Conservation (phyloP, 2,113 vertebrate genomes). For the Okapia johnstoni region DNA sequence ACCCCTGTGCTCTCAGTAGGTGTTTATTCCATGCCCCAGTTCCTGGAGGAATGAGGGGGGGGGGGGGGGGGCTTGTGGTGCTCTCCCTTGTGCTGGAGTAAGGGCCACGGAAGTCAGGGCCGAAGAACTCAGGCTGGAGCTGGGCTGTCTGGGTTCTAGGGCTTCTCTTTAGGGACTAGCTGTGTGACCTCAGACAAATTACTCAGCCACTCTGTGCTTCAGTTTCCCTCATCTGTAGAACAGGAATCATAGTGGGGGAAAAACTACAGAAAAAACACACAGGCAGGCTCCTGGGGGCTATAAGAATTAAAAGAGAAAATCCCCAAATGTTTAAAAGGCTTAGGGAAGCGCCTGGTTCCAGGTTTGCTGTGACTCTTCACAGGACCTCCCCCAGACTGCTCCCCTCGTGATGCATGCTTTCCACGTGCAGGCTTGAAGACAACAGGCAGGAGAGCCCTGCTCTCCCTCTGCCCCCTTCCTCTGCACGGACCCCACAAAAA, state of each 20-base stretch:
- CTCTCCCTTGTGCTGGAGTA: too few relatives aligned
- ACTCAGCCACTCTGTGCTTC: neutral
- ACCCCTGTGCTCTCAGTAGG: neutral
- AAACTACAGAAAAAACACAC: neutral
- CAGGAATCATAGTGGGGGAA: neutral
- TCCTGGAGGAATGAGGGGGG: neutral
- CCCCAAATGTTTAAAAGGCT: neutral
- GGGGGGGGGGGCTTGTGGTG: too few relatives aligned
- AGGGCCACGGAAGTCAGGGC: neutral
- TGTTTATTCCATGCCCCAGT: neutral
- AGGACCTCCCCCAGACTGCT: neutral
- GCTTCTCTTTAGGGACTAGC: neutral
- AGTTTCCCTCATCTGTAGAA: neutral
- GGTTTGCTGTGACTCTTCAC: neutral
- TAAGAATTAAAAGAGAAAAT: neutral
- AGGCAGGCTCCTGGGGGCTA: neutral
- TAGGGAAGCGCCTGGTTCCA: neutral
- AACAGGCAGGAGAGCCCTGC: neutral
- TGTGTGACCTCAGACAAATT: neutral
- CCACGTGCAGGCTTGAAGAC: neutral
- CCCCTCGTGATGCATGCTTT: rapidly evolving
- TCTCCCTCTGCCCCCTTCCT: neutral
- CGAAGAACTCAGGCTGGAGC: neutral
- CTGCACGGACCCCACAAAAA: neutral
- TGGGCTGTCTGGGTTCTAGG: neutral